Percentiles rank a stretch among this genome's conserved stretches.
phyloP scores from a whole-genome alignment of 2,113 vertebrate genomes.

The Ceratotherium simum region DNA sequence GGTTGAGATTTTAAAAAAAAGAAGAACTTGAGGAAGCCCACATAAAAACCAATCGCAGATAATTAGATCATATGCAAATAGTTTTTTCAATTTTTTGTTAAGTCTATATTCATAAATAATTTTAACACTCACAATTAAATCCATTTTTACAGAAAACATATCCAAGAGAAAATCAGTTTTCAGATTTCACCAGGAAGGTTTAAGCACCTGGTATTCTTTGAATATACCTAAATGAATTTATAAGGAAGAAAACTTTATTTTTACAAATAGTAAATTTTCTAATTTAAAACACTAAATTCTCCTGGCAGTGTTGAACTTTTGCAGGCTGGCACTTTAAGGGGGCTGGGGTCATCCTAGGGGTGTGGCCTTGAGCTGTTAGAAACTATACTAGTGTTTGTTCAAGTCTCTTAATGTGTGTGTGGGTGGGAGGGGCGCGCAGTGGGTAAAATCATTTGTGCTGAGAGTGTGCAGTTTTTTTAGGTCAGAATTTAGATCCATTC shows the following conservation, averaged over 20 bases:
- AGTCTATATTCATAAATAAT: constrained; percentile 21
- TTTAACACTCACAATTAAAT: constrained; percentile 6
- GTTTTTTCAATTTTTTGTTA: not conserved
- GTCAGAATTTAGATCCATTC: not conserved
- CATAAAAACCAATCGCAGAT: not conserved
- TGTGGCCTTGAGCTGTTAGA: not conserved
- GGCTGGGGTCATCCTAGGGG: not conserved
- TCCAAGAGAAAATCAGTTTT: constrained; percentile 4
- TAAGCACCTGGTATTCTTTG: not conserved
- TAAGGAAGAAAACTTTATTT: not conserved
- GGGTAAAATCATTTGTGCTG: not conserved
- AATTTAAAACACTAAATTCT: not conserved
- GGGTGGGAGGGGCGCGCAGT: fast-evolving
- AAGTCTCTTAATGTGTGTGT: not conserved
- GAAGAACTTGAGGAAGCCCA: constrained; percentile 44
- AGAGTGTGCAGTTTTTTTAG: not conserved
- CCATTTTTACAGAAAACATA: not conserved
- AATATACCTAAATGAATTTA: constrained; percentile 11
- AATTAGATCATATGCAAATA: constrained; percentile 48
- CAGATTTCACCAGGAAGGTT: not conserved
- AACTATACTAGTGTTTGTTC: not conserved
- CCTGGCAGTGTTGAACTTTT: not conserved
- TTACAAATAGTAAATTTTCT: not conserved
- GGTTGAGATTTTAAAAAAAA: constrained; percentile 46
- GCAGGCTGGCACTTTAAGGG: not conserved